A percentile compares a stretch with the other conserved stretches of the same genome.
These are phyloP conservation scores for Anguilla anguilla DNA, from an alignment of 2,797 vertebrate genomes.

Conservation along the genomic window DNA sequence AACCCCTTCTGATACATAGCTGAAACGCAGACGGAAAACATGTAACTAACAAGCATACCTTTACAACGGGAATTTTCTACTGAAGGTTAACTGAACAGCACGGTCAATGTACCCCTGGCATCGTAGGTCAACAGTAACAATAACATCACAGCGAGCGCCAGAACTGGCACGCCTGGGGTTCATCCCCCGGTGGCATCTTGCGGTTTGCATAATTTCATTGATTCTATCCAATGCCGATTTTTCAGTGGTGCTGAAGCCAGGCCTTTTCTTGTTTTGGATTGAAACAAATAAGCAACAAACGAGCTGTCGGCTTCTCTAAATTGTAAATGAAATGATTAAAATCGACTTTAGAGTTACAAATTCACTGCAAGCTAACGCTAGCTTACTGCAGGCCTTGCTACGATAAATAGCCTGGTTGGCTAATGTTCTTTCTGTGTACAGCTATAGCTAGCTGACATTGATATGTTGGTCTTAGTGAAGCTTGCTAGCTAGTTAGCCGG, in stretches of 20 bases:
- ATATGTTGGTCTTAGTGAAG: not conserved
- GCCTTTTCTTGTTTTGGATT: not conserved
- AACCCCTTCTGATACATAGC: slow-evolving; percentile 67
- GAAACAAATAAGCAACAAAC: not conserved
- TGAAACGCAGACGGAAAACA: slow-evolving; percentile 41
- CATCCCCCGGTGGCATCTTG: not conserved
- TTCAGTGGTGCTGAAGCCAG: too few relatives aligned
- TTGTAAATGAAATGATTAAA: not conserved
- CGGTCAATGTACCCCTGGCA: not conserved
- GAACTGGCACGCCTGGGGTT: not conserved
- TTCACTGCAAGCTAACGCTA: not conserved
- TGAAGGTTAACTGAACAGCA: not conserved
- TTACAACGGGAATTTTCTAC: not conserved
- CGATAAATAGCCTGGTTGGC: not conserved
- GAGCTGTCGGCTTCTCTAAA: not conserved
- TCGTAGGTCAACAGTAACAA: not conserved
- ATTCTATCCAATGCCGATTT: not conserved
- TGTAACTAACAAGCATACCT: not conserved
- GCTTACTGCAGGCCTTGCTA: not conserved
- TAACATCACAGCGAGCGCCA: not conserved
- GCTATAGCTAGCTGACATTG: not conserved
- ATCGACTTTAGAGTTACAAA: not conserved
- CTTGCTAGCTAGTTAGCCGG: not conserved
- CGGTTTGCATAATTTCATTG: not conserved
- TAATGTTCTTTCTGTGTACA: not conserved